Evolutionary conservation across 92 coral and sea anemone species (phyloP).

Genomic region (Parazoanthus atlanticus): DNA sequence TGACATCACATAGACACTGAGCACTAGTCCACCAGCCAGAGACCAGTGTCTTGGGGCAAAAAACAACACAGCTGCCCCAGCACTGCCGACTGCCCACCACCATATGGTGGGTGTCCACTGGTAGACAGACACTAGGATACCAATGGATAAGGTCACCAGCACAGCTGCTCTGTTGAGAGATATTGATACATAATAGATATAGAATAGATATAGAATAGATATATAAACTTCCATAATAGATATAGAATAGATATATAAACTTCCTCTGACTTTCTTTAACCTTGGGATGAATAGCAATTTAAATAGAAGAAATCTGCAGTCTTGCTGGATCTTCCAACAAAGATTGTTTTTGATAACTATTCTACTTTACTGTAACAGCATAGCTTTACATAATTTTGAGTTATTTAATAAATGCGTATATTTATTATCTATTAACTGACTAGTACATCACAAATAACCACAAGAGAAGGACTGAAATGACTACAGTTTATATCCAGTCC

Average conservation of each 20-base stretch:
- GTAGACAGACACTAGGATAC: conserved; percentile 71
- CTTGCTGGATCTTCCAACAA: background rate
- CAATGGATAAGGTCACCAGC: conserved; percentile 70
- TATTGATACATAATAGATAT: too few species aligned
- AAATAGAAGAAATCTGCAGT: background rate
- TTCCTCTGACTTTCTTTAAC: background rate
- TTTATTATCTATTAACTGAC: too few species aligned
- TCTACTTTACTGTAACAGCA: too few species aligned
- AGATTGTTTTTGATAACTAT: too few species aligned
- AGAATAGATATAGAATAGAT: background rate
- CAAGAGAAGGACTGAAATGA: too few species aligned
- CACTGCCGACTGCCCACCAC: conserved; percentile 86
- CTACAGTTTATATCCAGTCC: too few species aligned
- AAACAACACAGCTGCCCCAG: conserved; percentile 82
- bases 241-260: too few species aligned
- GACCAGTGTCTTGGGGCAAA: conserved; percentile 82
- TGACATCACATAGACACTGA: conserved; percentile 85
- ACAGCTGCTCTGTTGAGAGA: conserved; percentile 71
- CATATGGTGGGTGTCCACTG: conserved; percentile 71
- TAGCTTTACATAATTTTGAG: too few species aligned
- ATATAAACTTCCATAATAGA: background rate
- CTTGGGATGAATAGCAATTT: background rate
- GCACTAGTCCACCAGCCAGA: conserved; percentile 79
- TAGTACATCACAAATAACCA: too few species aligned
- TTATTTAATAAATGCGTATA: too few species aligned